Base-by-base conservation (phyloP, 2,797 vertebrate genomes). In the Pseudocheirus occidentalis region DNA sequence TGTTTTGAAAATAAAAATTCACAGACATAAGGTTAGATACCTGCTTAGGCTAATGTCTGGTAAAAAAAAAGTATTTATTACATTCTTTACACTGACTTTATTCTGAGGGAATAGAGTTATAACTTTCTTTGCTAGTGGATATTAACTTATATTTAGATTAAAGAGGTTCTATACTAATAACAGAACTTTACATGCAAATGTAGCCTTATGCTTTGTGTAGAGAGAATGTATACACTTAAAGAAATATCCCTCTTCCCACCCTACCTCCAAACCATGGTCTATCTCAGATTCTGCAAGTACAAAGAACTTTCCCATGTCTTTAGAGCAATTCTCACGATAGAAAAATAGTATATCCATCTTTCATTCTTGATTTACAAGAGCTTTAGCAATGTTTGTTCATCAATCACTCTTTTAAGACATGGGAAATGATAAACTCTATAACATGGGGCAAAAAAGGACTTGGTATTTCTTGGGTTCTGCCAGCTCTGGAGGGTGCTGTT, bases 331-430 rank as follows among this genome's bases (percentile, higher is more conserved):
- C 29, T 90, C 91, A 59, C 73, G 87, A 93, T 14, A 96, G 59
- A 96, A 66, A 92, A 93, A 96, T 40, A 52, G 53, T 93, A 95
- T 91, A 57, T 21, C 92, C 46, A 92, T 87, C 29, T 50, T 96
- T 90, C 62, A 93, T 31, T 89, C 40, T 56, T 73, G 93, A 92
- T 90, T 94, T 92, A 93, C 40, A 52, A 95, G 59, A 66, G 40
- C 53, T 73, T 96, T 94, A 55, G 24, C 91, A 94, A 93, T 29
- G 40, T 92, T 92, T 91, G 91, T 54, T 96, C 95, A 91, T 52
- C 92, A 59, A 56, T 97, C 40, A 62, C 13, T 53, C 58, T 52
- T 21, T 10, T 53, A 57, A 81, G 53, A 59, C 54, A 91, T 11
- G 59, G 56, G 59, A 46, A 91, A 93, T 91, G 93, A 94, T 62